A percentile compares a stretch with the other conserved stretches of the same genome.
Conservation (phyloP, 1,140 invertebrate species). For the Atta cephalotes region DNA sequence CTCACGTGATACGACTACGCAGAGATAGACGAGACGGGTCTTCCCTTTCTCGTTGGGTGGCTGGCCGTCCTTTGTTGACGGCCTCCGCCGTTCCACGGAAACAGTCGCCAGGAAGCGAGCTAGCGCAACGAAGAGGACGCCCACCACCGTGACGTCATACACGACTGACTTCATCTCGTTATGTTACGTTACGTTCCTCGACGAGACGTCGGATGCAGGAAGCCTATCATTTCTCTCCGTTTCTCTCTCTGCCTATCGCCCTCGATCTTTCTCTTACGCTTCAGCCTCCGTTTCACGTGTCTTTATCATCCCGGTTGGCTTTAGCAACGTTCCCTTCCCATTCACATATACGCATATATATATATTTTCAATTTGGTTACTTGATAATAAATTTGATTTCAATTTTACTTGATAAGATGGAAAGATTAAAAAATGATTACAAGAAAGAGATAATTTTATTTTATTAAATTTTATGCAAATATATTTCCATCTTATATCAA, state of each 20-base stretch:
- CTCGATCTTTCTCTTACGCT: constrained; percentile 54
- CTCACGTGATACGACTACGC: constrained; percentile 67
- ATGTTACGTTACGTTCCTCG: constrained; percentile 80
- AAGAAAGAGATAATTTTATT: neutral
- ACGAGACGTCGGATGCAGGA: constrained; percentile 85
- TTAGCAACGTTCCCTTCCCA: neutral
- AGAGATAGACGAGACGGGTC: constrained; percentile 76
- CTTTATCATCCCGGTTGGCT: constrained; percentile 25
- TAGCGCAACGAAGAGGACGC: constrained; percentile 82
- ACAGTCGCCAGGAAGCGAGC: constrained; percentile 84
- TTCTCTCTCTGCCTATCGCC: constrained; percentile 67
- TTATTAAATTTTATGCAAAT: neutral
- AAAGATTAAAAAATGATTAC: neutral
- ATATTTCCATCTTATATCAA: neutral
- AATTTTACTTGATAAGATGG: neutral
- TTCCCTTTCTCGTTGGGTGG: constrained; percentile 78
- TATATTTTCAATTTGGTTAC: constrained; percentile 9
- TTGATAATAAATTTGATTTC: constrained; percentile 26
- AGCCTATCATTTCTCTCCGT: constrained; percentile 79
- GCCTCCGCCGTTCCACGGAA: constrained; percentile 82
- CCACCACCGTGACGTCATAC: constrained; percentile 85
- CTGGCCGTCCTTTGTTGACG: constrained; percentile 83
- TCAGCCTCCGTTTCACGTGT: constrained; percentile 53
- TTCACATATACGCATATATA: neutral
- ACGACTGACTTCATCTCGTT: constrained; percentile 85